Conservation (phyloP, 2,113 vertebrate genomes). For the Tupaia chinensis region DNA sequence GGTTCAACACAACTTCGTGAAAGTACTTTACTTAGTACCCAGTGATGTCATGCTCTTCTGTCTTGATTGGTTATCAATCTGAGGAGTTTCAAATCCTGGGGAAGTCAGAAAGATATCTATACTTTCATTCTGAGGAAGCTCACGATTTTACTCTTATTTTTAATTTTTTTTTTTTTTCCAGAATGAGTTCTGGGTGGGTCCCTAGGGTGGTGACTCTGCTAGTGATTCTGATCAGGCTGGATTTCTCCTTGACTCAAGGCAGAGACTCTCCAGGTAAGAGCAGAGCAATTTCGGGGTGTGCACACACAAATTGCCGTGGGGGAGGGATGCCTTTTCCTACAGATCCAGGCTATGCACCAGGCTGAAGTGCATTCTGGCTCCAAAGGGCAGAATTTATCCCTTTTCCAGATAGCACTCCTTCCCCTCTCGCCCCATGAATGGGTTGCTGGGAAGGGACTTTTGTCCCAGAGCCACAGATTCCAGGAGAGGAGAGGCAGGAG, state of each 20-base stretch:
- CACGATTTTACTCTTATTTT: background rate
- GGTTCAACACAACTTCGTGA: background rate
- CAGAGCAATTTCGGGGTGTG: background rate
- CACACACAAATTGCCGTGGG: background rate
- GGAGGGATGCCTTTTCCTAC: background rate
- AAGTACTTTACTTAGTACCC: constrained; percentile 56
- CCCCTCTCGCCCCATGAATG: background rate
- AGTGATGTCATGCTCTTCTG: constrained; percentile 41
- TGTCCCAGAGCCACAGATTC: background rate
- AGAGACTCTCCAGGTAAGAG: constrained; percentile 74
- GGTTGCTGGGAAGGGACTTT: background rate
- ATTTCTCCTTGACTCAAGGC: background rate
- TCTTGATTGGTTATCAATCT: constrained; percentile 59
- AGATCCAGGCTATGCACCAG: background rate
- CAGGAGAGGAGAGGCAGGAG: background rate
- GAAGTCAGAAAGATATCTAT: background rate
- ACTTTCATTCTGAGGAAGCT: background rate
- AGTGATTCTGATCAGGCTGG: background rate
- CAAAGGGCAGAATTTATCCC: background rate
- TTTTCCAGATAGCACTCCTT: background rate
- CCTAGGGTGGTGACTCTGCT: background rate
- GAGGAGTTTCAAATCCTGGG: constrained; percentile 18
- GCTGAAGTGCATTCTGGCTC: background rate
- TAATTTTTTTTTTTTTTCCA: background rate
- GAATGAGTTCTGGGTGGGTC: constrained; percentile 38